These are phyloP conservation scores for Panurus biarmicus DNA, from an alignment of 2,113 vertebrate genomes.

Conservation along the genomic window DNA sequence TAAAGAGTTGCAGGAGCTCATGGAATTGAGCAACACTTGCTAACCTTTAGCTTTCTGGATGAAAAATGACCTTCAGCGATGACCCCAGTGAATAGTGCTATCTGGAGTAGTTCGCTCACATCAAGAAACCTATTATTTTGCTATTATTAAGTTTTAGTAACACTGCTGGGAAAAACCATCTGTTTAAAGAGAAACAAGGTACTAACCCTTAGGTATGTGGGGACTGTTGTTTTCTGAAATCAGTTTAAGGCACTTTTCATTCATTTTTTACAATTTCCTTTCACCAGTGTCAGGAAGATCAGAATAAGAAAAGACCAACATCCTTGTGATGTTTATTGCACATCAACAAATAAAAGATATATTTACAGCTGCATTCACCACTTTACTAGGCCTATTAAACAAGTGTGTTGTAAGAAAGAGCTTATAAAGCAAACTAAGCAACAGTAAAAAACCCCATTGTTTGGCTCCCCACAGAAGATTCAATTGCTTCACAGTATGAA, in stretches of 20 bases:
- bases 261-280: slow-evolving; percentile 27
- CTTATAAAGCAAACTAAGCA: slow-evolving; percentile 53
- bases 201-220: not conserved
- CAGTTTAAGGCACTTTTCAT: slow-evolving; percentile 1
- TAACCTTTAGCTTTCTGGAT: slow-evolving; percentile 36
- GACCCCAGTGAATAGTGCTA: slow-evolving; percentile 22
- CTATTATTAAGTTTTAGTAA: slow-evolving; percentile 48
- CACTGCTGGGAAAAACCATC: slow-evolving; percentile 33
- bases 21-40: slow-evolving; percentile 18
- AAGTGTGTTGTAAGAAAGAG: slow-evolving; percentile 27
- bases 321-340: slow-evolving; percentile 24
- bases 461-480: slow-evolving; percentile 37
- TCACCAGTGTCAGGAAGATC: slow-evolving; percentile 12
- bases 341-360: slow-evolving; percentile 39
- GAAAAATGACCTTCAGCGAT: slow-evolving; percentile 24
- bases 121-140: slow-evolving; percentile 37
- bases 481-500: slow-evolving; percentile 59
- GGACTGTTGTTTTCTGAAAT: not conserved
- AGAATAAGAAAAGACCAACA: slow-evolving; percentile 29
- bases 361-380: slow-evolving; percentile 43
- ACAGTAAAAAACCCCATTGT: slow-evolving; percentile 45
- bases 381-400: slow-evolving; percentile 56
- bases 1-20: slow-evolving; percentile 3
- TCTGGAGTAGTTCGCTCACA: slow-evolving; percentile 13
- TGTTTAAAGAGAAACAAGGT: slow-evolving; percentile 36